phyloP scores from a whole-genome alignment of 2,113 vertebrate species.

The Heterochromis multidens region DNA sequence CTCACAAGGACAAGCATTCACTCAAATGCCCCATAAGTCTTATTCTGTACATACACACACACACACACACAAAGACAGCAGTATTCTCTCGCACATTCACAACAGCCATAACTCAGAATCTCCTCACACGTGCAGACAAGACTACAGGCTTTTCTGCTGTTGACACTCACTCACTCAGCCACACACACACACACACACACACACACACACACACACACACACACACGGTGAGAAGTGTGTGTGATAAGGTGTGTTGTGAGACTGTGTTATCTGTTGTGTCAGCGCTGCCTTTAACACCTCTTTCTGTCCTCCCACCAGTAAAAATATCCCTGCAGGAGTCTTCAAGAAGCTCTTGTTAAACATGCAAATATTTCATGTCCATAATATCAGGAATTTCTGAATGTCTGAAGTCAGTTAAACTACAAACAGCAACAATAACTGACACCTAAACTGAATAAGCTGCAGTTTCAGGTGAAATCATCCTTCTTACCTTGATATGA shows the following conservation, averaged over 20 bases:
- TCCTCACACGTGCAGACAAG: slow-evolving; percentile 38
- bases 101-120: slow-evolving; percentile 31
- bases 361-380: background rate
- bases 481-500: background rate
- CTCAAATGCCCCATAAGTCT: slow-evolving; percentile 41
- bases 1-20: slow-evolving; percentile 33
- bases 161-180: slow-evolving; percentile 8
- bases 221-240: background rate
- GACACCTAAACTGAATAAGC: too few relatives aligned
- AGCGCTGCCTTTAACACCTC: slow-evolving; percentile 49
- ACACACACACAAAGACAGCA: slow-evolving; percentile 42
- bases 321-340: background rate
- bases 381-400: background rate
- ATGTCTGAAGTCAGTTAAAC: background rate
- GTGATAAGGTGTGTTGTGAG: slow-evolving; percentile 46
- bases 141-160: background rate
- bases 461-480: background rate
- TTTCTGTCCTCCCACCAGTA: background rate
- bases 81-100: slow-evolving; percentile 39
- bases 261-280: slow-evolving; percentile 60
- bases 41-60: background rate
- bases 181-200: slow-evolving; percentile 8
- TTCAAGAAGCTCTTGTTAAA: background rate
- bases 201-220: slow-evolving; percentile 2
- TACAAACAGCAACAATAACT: too few relatives aligned